phyloP scores from a whole-genome alignment of 2,113 vertebrate species.

The Cephalopterus ornatus region DNA sequence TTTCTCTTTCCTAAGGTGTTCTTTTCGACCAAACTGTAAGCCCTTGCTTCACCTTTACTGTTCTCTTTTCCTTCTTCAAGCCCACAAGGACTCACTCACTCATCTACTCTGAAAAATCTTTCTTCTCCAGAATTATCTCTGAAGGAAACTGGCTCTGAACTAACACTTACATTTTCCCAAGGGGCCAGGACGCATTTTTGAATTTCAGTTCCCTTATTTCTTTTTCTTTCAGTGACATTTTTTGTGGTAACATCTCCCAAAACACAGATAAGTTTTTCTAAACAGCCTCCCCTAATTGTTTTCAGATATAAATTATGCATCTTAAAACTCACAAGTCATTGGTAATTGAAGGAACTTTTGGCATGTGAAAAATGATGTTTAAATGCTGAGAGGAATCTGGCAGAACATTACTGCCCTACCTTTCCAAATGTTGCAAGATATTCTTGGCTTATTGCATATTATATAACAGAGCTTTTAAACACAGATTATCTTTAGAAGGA shows the following conservation, averaged over 20 bases:
- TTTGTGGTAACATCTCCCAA: neutral
- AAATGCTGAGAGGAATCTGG: constrained; percentile 51
- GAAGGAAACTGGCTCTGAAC: neutral
- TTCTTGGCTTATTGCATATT: constrained; percentile 47
- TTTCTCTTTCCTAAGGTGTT: neutral
- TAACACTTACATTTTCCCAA: neutral
- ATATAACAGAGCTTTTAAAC: constrained; percentile 49
- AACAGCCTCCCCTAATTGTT: neutral
- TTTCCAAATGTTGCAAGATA: constrained; percentile 67
- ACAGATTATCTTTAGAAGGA: constrained; percentile 46
- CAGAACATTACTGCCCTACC: constrained; percentile 52
- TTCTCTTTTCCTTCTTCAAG: neutral
- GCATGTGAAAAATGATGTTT: constrained; percentile 43
- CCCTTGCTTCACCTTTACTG: neutral
- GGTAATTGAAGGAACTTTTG: constrained; percentile 33
- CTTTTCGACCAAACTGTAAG: neutral
- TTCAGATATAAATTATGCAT: neutral
- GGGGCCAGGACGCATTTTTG: neutral
- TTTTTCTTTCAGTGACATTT: neutral
- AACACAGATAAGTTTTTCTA: neutral
- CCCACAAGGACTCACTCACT: neutral
- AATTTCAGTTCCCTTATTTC: neutral
- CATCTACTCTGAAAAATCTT: neutral
- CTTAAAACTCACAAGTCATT: constrained; percentile 10
- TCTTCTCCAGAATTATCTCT: neutral